phyloP scores from a whole-genome alignment of 1,140 invertebrate species.

The Doryteuthis pealeii region DNA sequence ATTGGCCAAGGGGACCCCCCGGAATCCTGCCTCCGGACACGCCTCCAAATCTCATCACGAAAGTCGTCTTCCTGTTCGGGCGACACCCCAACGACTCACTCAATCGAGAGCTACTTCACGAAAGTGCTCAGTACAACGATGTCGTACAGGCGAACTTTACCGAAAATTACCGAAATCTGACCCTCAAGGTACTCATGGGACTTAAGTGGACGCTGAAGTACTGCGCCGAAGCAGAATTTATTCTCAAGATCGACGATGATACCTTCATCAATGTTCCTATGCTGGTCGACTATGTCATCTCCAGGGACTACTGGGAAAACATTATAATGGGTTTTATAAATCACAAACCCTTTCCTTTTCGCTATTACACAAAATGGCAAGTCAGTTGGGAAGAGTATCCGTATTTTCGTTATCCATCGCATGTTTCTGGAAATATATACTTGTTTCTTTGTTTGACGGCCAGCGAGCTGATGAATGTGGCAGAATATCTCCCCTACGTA shows the following conservation, averaged over 20 bases:
- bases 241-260: conserved; percentile 64
- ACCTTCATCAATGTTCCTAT: conserved; percentile 57
- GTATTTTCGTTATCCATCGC: conserved; percentile 42
- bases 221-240: conserved; percentile 63
- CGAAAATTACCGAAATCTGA: conserved; percentile 80
- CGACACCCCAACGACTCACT: neutral
- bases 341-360: neutral
- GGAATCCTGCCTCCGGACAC: neutral
- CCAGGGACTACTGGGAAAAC: neutral
- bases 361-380: conserved; percentile 32
- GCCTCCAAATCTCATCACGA: neutral
- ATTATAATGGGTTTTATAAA: neutral
- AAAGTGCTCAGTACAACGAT: conserved; percentile 68
- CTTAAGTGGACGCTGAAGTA: conserved; percentile 76
- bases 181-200: conserved; percentile 81
- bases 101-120: conserved; percentile 53
- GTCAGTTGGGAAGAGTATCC: conserved; percentile 42
- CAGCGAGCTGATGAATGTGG: conserved; percentile 31
- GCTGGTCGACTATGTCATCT: neutral
- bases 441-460: conserved; percentile 31
- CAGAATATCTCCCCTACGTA: conserved; percentile 40
- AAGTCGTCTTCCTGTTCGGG: conserved; percentile 12
- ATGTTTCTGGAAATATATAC: conserved; percentile 45
- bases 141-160: conserved; percentile 76
- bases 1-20: neutral